Evolutionary conservation across 2,888 invertebrate genomes (phyloP), one percentile per base, ranked within the genome.

Genomic region (Hydroisotoma schaefferi): DNA sequence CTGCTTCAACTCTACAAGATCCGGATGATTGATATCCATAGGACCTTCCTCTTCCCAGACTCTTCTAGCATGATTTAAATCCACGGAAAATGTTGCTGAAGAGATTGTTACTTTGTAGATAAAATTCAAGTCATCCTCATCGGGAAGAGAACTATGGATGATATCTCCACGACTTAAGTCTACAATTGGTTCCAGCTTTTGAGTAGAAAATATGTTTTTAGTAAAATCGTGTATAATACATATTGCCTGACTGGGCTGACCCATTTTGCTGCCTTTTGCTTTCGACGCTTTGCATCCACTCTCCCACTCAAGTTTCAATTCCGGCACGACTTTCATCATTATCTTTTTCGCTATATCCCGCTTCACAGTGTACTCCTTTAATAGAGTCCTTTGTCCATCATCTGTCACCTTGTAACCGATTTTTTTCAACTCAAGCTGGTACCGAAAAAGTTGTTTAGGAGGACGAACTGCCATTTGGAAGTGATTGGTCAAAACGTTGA

Each of bases 81-180:
- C 18, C 37, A 56, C 1, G 15, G 37, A 10, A 6, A 56, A 38
- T 18, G 2, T 20, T 4, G 56, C 38, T 2, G 2, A 2, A 1
- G 18, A 12, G 2, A 56, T 20, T 2, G 10, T 18, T 2, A 56
- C 12, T 2, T 38, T 2, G n/a, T 56, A 56, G 22, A 15, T 26
- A 12, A 29, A 18, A 27, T 56, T 18, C 12, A 25, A 15, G 5
- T 38, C 48, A 18, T 56, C 56, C 38, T 56, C 56, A 5, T 33
- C 56, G n/a, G 10, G 27, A 23, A 56, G 47, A 6, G 18, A 56
- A 38, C 37, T 38, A 40, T 44, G 44, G n/a, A 56, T n/a, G 8
- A 56, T n/a, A n/a, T n/a, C n/a, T n/a, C n/a, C n/a, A n/a, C n/a
- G n/a, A n/a, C n/a, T n/a, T n/a, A n/a, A n/a, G n/a, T n/a, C 5